phyloP scores from a whole-genome alignment of 1,140 invertebrate species.

The Himalopsyche phryganea region DNA sequence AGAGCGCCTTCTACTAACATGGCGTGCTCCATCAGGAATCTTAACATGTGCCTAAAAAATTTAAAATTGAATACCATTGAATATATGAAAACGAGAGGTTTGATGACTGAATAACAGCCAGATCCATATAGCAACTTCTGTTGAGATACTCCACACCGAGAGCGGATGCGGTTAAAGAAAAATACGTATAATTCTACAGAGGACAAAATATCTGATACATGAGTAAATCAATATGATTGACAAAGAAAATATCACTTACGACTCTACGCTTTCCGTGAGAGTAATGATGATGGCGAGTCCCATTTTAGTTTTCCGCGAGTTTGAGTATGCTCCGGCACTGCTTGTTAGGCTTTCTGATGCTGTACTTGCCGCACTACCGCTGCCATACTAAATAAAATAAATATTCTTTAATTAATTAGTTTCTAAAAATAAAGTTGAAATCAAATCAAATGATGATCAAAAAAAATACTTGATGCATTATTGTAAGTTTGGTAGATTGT shows the following conservation, averaged over 20 bases:
- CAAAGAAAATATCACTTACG: conserved; percentile 45
- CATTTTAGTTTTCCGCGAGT: conserved; percentile 49
- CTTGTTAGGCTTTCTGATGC: conserved; percentile 45
- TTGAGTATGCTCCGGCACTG: conserved; percentile 34
- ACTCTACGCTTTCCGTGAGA: conserved; percentile 46
- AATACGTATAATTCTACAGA: too few species aligned
- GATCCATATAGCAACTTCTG: too few species aligned
- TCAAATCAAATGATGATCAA: too few species aligned
- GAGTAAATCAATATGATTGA: too few species aligned
- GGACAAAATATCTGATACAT: too few species aligned
- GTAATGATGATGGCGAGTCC: conserved; percentile 57
- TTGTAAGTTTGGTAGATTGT: too few species aligned
- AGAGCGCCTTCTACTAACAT: conserved; percentile 75
- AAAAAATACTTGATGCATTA: too few species aligned
- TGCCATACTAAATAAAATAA: conserved; percentile 38
- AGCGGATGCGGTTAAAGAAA: too few species aligned
- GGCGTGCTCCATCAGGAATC: conserved; percentile 76
- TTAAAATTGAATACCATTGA: not conserved
- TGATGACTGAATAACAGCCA: not conserved
- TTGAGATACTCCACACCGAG: too few species aligned
- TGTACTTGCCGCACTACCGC: conserved; percentile 42
- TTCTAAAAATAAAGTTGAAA: not conserved
- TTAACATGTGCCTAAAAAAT: conserved; percentile 54
- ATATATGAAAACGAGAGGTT: not conserved
- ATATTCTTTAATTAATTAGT: conserved; percentile 1